Base-by-base conservation (phyloP, 2,113 vertebrate species). In the Gobio gobio region DNA sequence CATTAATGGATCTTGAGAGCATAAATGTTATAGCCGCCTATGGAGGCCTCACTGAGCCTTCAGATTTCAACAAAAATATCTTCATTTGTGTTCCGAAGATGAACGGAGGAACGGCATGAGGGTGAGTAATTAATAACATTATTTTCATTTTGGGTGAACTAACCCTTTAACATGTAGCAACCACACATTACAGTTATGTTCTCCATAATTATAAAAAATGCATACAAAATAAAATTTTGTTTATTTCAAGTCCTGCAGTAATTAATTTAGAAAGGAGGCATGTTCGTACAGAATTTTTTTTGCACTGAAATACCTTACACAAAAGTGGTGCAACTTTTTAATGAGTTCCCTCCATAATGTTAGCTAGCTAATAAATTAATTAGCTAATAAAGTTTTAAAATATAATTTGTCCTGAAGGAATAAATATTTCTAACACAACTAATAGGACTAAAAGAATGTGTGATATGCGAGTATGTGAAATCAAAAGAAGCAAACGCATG, bases 381-480 rank as follows among this genome's bases (percentile, higher is more conserved):
- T 80, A 45, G 78, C 59, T 47, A 64, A 47, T 64, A 16, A 16
- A 64, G 24, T 63, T 45, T 80, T 61, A 0, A 16, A 59, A 61
- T 24, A 18, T 16, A 49, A 68, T 74, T 9, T 26, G 20, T 43
- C 26, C 70, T 29, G 2, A 78, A 63, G n/a, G n/a, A 72, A 29
- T 22, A 18, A 64, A 56, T 16, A 26, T 63, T 70, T 79, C 45
- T 36, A 81, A 63, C 26, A 80, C 4, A 73, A 49, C 56, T 74
- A 61, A 68, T 61, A 8, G 16, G 49, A 79, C 36, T 33, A 33
- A 85, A 79, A 68, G 63, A 78, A 59, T 73, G 59, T 5, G 63
- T 22, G 49, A 76, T 51, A 76, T 76, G 49, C 4, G 0, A 3
- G 74, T 10, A 45, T 58, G 64, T 72, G 47, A 20, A n/a, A 45